Evolutionary conservation across 92 coral and sea anemone genomes (phyloP).

Genomic region (Isaurus tuberculatus): DNA sequence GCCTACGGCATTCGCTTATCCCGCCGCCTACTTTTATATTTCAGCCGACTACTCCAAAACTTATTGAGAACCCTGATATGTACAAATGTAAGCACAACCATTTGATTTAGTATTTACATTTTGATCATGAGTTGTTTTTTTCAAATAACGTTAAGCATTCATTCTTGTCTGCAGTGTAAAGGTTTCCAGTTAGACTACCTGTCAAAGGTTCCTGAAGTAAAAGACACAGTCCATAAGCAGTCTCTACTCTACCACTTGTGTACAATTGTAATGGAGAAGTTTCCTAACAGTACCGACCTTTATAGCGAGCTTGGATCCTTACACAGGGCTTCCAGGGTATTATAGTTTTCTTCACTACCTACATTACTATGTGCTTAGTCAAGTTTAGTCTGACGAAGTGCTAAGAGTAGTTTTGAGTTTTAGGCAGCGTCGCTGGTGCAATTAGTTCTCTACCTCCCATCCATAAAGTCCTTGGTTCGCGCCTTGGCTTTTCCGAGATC

Average conservation of each 20-base stretch:
- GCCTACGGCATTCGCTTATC: too few species aligned
- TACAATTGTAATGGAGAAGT: constrained; percentile 98
- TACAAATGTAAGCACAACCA: too few species aligned
- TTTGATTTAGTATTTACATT: too few species aligned
- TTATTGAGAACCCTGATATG: too few species aligned
- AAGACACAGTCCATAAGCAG: constrained; percentile 98
- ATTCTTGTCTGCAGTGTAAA: constrained; percentile 74
- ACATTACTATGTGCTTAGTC: background rate
- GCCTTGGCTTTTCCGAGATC: too few species aligned
- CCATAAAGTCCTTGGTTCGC: too few species aligned
- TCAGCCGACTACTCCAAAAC: too few species aligned
- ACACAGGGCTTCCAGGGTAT: constrained; percentile 95
- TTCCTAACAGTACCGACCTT: constrained; percentile 93
- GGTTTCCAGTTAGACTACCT: constrained; percentile 98
- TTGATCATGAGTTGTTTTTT: background rate
- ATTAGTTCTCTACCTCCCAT: too few species aligned
- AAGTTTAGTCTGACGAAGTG: background rate
- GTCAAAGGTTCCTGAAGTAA: constrained; percentile 97
- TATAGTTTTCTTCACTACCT: background rate
- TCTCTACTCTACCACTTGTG: constrained; percentile 94
- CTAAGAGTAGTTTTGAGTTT: too few species aligned
- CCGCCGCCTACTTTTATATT: too few species aligned
- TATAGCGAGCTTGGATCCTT: constrained; percentile 96
- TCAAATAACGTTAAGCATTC: background rate
- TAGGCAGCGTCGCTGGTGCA: too few species aligned